Evolutionary conservation across 1,140 invertebrate genomes (phyloP).

Genomic region (Ruditapes philippinarum): DNA sequence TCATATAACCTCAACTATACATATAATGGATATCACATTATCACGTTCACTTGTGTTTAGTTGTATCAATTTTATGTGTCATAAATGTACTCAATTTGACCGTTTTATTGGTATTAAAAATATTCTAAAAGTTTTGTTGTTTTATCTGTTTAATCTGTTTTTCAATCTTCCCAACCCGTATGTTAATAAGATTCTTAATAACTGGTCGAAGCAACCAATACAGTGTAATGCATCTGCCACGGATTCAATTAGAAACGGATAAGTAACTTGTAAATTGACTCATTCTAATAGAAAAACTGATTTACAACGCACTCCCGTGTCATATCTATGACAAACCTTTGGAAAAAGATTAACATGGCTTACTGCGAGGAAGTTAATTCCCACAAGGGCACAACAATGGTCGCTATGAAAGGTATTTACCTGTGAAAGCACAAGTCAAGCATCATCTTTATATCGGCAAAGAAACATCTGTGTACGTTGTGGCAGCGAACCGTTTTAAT

Average conservation of each 20-base stretch:
- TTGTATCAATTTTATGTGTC: too few species aligned
- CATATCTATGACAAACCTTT: slow-evolving; percentile 17
- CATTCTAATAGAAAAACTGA: slow-evolving; percentile 20
- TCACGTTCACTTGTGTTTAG: too few species aligned
- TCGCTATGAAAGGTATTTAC: slow-evolving; percentile 13
- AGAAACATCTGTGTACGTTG: slow-evolving; percentile 28
- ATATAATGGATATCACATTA: too few species aligned
- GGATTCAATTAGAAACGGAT: not conserved
- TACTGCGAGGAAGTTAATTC: slow-evolving; percentile 28
- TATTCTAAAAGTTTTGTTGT: too few species aligned
- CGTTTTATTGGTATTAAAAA: too few species aligned
- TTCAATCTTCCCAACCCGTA: too few species aligned
- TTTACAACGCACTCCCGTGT: slow-evolving; percentile 11
- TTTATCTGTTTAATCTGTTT: too few species aligned
- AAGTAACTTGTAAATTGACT: slow-evolving; percentile 33
- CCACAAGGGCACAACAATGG: slow-evolving; percentile 10
- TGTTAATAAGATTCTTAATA: not conserved
- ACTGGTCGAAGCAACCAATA: not conserved
- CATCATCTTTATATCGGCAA: slow-evolving; percentile 6
- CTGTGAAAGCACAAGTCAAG: slow-evolving; percentile 36
- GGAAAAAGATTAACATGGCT: not conserved
- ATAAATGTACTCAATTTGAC: too few species aligned
- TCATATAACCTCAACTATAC: too few species aligned
- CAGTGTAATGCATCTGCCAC: not conserved
- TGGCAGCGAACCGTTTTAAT: slow-evolving; percentile 9